A percentile compares a stretch with the other conserved stretches of the same genome.
Conservation (phyloP, 1,140 invertebrate species). For the Hydropsyche tenuis region DNA sequence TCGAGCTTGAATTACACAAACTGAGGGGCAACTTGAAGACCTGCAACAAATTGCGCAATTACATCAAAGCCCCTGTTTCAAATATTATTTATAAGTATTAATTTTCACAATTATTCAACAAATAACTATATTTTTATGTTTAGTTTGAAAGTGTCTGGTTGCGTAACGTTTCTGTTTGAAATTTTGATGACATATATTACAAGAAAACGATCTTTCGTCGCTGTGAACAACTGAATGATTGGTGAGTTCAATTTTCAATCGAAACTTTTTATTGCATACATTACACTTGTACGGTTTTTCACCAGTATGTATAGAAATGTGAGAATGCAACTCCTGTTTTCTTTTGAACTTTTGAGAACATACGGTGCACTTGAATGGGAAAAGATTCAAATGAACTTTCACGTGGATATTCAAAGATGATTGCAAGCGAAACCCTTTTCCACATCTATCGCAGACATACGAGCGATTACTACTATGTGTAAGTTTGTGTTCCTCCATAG, state of each 20-base stretch:
- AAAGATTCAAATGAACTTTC: slow-evolving; percentile 53
- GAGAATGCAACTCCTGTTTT: slow-evolving; percentile 53
- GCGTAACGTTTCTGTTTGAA: slow-evolving; percentile 48
- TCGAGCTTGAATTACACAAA: slow-evolving; percentile 26
- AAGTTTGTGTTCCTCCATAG: slow-evolving; percentile 58
- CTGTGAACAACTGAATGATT: slow-evolving; percentile 35
- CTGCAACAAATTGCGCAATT: slow-evolving; percentile 40
- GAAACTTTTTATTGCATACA: slow-evolving; percentile 37
- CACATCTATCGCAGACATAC: slow-evolving; percentile 62
- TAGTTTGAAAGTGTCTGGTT: slow-evolving; percentile 40
- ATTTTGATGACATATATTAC: slow-evolving; percentile 47
- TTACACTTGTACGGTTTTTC: slow-evolving; percentile 28
- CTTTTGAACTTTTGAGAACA: slow-evolving; percentile 51
- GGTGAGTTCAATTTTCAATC: slow-evolving; percentile 32
- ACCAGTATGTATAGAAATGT: slow-evolving; percentile 43
- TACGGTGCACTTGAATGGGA: slow-evolving; percentile 43
- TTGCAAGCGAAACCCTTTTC: slow-evolving; percentile 63
- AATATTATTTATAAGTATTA: neutral
- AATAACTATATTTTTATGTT: slow-evolving; percentile 14
- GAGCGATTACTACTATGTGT: slow-evolving; percentile 59
- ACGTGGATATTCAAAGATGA: slow-evolving; percentile 60
- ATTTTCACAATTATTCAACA: neutral
- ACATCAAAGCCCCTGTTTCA: slow-evolving; percentile 12
- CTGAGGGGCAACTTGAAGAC: slow-evolving; percentile 26
- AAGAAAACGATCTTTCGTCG: slow-evolving; percentile 42